These are phyloP conservation scores for Aptenodytes forsteri DNA, from an alignment of 2,113 vertebrate genomes.

Conservation along the genomic window DNA sequence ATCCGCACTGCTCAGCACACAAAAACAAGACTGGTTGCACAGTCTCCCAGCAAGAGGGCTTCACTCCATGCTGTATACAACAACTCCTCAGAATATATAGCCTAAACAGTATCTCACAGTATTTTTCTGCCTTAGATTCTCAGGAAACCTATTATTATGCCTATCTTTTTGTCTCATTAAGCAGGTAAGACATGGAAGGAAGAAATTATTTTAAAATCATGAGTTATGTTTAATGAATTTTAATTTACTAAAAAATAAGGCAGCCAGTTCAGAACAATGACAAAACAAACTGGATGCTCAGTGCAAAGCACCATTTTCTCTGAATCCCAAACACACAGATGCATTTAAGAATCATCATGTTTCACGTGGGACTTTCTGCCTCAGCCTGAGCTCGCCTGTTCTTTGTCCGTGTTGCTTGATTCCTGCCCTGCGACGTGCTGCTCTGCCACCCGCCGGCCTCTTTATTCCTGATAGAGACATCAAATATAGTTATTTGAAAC, in stretches of 20 bases:
- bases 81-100: background rate
- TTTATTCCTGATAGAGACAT: background rate
- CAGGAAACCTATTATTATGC: background rate
- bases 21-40: background rate
- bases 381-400: background rate
- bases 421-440: background rate
- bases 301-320: background rate
- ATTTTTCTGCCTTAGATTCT: background rate
- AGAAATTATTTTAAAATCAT: background rate
- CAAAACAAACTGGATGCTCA: background rate
- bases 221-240: background rate
- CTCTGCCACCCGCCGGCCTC: constrained; percentile 29
- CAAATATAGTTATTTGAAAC: background rate
- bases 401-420: background rate
- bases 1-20: background rate
- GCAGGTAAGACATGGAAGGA: background rate
- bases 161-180: background rate
- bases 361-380: background rate
- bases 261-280: background rate
- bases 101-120: background rate
- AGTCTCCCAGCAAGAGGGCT: background rate
- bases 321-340: background rate
- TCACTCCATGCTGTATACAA: fast-evolving
- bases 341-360: background rate
- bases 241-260: background rate